These are phyloP conservation scores for Arge pagana DNA, from an alignment of 2,888 invertebrate genomes.

Conservation along the genomic window DNA sequence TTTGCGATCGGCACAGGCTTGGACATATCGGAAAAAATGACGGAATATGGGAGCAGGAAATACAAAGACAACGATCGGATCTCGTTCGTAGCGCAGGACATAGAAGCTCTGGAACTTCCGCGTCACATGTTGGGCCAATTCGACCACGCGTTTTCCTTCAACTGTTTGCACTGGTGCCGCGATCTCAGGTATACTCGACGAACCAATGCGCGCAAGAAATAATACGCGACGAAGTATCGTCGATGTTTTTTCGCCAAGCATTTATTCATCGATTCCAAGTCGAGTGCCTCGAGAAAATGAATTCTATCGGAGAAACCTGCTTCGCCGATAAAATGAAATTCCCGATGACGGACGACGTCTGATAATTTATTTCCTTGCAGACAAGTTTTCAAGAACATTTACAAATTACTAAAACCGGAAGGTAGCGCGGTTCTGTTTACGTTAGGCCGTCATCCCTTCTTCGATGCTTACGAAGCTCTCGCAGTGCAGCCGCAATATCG, in stretches of 20 bases:
- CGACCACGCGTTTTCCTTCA: conserved; percentile 76
- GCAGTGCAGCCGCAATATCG: conserved; percentile 65
- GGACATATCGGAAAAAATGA: conserved; percentile 75
- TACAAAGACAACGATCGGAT: conserved; percentile 61
- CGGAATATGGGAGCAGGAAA: conserved; percentile 66
- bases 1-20: conserved; percentile 66
- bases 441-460: conserved; percentile 71
- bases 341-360: not conserved
- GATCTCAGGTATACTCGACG: conserved; percentile 65
- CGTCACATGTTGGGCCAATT: conserved; percentile 62
- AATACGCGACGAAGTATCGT: not conserved
- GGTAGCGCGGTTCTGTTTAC: conserved; percentile 74
- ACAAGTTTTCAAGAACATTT: conserved; percentile 68
- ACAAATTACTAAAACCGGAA: conserved; percentile 66
- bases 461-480: conserved; percentile 70
- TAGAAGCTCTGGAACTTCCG: conserved; percentile 61
- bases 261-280: not conserved
- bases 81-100: conserved; percentile 62
- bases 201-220: not conserved
- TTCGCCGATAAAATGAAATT: not conserved
- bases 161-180: conserved; percentile 79
- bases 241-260: too few species aligned
- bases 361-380: conserved; percentile 54
- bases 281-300: conserved; percentile 48
- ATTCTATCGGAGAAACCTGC: not conserved